Evolutionary conservation across 2,113 vertebrate genomes (phyloP), one percentile per base, ranked within the genome.

Genomic region (Gasterosteus nipponicus): DNA sequence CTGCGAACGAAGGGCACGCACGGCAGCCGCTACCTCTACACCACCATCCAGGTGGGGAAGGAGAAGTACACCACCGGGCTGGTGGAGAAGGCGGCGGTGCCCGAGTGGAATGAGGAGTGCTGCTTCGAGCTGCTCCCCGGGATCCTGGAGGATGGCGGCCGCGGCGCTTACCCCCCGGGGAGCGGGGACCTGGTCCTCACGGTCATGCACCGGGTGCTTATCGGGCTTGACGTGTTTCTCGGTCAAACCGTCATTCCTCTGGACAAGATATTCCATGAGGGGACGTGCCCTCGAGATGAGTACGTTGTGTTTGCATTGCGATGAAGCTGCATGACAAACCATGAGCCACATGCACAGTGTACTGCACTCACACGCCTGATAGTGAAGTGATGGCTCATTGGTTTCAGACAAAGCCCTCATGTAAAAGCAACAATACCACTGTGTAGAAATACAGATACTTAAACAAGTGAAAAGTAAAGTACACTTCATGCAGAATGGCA

Each of bases 171-270:
- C 80, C 94, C 94, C 42, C 72, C 83, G 12, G 90, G 92, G 57
- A 93, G 93, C 86, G 93, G 92, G 22, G 91, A 94, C 84, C 93
- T 98, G 89, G 77, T 96, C 87, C 91, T 98, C 78, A 97, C 95
- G 9, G 96, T 98, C 84, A 97, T 98, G 97, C 97, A 98, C 86
- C 93, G 97, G 38, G 96, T 97, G 2, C 94, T 99, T 1, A 96
- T 98, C 86, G 97, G 97, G 19, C 92, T 96, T 35, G 97, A 99
- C 91, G 95, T 97, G 73, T 99, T 99, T 74, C 94, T 99, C 47
- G 97, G 97, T 5, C 96, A 96, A 80, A 93, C 95, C 86, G 39
- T 86, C 73, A 89, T 98, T 56, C 94, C 96, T 0, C 93, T 99
- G 77, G 95, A 96, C 71, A 91, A 91, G 67, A 86, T 94, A 33